Conservation (phyloP, 2,888 invertebrate genomes). For the Aphidius colemani region DNA sequence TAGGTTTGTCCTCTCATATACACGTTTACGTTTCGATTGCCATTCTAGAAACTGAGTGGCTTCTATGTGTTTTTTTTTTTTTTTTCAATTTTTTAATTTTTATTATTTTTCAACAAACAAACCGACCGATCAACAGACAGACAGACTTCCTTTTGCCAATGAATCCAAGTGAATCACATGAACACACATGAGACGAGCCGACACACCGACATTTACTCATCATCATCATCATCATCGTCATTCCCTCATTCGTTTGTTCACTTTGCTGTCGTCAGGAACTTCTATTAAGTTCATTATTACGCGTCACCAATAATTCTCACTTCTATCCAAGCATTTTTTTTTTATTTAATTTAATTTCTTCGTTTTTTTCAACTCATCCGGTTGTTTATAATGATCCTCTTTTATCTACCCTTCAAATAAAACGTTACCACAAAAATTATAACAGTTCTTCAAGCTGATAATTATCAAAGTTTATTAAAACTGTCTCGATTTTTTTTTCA, state of each 20-base stretch:
- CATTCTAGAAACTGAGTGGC: slow-evolving; percentile 37
- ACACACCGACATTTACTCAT: slow-evolving; percentile 10
- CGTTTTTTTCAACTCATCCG: slow-evolving; percentile 14
- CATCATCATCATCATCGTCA: background rate
- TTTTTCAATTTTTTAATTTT: background rate
- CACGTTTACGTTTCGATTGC: slow-evolving; percentile 34
- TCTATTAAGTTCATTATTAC: slow-evolving; percentile 40
- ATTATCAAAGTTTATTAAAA: too few species aligned
- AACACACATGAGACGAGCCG: slow-evolving; percentile 30
- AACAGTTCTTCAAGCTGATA: too few species aligned
- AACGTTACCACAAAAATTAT: too few species aligned
- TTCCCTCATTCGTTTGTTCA: background rate
- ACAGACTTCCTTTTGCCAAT: background rate
- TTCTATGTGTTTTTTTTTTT: slow-evolving; percentile 7
- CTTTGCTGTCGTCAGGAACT: slow-evolving; percentile 18
- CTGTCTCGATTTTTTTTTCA: background rate
- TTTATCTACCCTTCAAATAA: too few species aligned
- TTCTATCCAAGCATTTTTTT: slow-evolving; percentile 26
- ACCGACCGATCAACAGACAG: too few species aligned
- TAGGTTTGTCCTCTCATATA: slow-evolving; percentile 4
- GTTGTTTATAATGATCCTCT: background rate
- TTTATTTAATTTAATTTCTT: slow-evolving; percentile 10
- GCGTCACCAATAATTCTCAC: slow-evolving; percentile 36
- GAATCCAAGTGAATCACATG: background rate
- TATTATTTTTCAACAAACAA: background rate